These are phyloP conservation scores for Pseudorhombus dupliciocellatus DNA, from an alignment of 2,113 vertebrate genomes.

Conservation along the genomic window DNA sequence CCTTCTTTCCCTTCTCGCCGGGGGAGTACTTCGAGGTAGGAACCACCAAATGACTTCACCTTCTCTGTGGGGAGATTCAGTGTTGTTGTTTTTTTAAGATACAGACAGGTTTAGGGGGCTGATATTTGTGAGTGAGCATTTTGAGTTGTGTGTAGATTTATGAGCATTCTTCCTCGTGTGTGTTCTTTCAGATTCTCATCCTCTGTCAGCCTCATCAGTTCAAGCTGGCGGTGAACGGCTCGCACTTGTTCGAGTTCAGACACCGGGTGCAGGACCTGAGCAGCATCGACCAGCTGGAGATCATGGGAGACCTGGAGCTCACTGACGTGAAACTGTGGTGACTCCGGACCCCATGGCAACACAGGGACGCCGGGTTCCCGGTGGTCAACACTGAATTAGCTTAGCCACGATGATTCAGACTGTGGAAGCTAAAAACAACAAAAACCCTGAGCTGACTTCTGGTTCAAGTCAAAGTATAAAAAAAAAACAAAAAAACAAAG, in stretches of 20 bases:
- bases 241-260: conserved; percentile 90
- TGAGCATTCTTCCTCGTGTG: too few relatives aligned
- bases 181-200: conserved; percentile 86
- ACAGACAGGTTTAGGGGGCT: too few relatives aligned
- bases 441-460: neutral
- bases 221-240: conserved; percentile 92
- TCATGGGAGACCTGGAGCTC: conserved; percentile 87
- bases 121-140: too few relatives aligned
- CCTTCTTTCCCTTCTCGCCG: conserved; percentile 89
- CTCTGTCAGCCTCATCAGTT: conserved; percentile 89
- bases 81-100: too few relatives aligned
- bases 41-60: neutral
- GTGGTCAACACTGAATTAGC: conserved; percentile 45
- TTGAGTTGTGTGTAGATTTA: too few relatives aligned
- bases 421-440: conserved; percentile 3
- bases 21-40: conserved; percentile 97
- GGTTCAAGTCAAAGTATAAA: neutral
- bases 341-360: neutral
- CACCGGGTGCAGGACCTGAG: conserved; percentile 90
- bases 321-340: conserved; percentile 89
- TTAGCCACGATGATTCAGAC: conserved; percentile 24
- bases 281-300: conserved; percentile 86
- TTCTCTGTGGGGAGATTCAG: too few relatives aligned
- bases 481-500: neutral
- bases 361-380: neutral